Base-by-base conservation (phyloP, 1,140 invertebrate species). In the Diorhabda sublineata region DNA sequence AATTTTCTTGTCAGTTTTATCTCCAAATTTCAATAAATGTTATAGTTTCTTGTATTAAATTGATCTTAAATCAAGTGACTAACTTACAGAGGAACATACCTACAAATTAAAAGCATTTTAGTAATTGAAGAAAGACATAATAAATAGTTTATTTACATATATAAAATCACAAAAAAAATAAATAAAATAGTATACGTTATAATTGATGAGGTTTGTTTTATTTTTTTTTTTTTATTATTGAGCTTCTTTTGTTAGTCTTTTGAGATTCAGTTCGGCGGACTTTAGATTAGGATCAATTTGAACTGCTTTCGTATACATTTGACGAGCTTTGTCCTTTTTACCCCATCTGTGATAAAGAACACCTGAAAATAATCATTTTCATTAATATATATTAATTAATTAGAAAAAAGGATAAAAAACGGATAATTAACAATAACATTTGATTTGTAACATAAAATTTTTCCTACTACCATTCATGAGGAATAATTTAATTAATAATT, bases 331-430 rank as follows among this genome's bases (percentile, higher is more conserved):
- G 1, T 88, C 81, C 71, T 87, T 84, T 83, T 91, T 94, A 64
- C 91, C 91, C 95, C 94, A 97, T 52, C 94, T 88, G 82, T 98
- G 96, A 83, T 97, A 98, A 2, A 98, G 83, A 43, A 98, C 95
- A 70, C 94, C 93, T 93, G 77, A 57, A 86, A 86, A 75, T 57
- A 73, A 26, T 26, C 26, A 26, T 26, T 26, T 26, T 2, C 26
- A 26, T 26, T 26, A 26, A 26, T 26, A 26, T 26, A 26, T 26
- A 26, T 26, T 26, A 26, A 26, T 26, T 26, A 26, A 26, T 26
- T 26, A 26, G 1, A 1, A 26, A 26, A 26, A 26, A 26, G 26
- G 26, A 26, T 26, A 26, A 26, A 26, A 26, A 26, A 26, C 5
- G 6, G 59, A 61, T 4, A 41, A 42, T 26, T 61, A 61, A 43